Evolutionary conservation across 2,797 vertebrate genomes (phyloP), one percentile per base, ranked within the genome.

Genomic region (Buphagus erythrorhynchus): DNA sequence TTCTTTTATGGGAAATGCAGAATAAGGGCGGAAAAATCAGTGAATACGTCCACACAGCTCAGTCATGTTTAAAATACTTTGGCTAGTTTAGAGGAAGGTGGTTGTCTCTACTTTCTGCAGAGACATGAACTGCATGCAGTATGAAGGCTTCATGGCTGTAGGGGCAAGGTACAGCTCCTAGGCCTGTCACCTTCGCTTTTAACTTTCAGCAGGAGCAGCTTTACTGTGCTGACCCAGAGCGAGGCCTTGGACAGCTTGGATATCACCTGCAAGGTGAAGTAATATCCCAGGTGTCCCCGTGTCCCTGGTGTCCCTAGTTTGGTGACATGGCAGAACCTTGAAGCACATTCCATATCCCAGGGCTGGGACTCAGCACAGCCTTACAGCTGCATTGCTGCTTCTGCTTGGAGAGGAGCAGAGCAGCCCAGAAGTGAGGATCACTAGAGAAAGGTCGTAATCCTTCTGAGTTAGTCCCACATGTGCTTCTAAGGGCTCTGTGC

Each of bases 51-150:
- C 79, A 88, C 73, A 48, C 31, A 88, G 90, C 46, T 88, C 58
- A 88, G 43, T 74, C 31, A 6, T 45, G 69, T 86, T 94, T 95
- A 95, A 95, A 96, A 91, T 95, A 94, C 40, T 35, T 38, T 14
- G 46, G 42, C 54, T 83, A 24, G 33, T 79, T 91, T 57, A 77
- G 54, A 93, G 33, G 45, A 58, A 72, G 45, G 16, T 1, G 4
- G 35, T 46, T 78, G 26, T 59, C 45, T 68, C 49, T 86, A 4
- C 48, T 59, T 35, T 82, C 31, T 3, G 18, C 54, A 88, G 38
- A 73, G 52, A 62, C 46, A 51, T 19, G 42, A 74, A 59, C 28
- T 82, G 16, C 36, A 59, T 9, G 11, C 59, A 52, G 31, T 20
- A 42, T 80, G 35, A 35, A 40, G 91, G 28, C 4, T 83, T 82